Conservation (phyloP, 2,888 invertebrate genomes). For the Vanessa cardui region DNA sequence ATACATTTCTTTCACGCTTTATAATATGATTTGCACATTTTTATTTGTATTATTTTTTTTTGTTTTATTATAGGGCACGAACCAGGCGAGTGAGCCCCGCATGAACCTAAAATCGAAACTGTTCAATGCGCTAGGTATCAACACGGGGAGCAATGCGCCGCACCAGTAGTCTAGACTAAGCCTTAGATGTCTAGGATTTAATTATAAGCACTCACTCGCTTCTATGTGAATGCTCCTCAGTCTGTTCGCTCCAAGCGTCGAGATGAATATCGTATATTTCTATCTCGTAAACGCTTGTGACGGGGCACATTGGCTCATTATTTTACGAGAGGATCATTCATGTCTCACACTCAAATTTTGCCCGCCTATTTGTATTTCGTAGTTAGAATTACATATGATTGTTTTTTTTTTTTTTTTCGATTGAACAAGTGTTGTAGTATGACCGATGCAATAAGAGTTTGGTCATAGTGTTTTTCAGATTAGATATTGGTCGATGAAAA, state of each 20-base stretch:
- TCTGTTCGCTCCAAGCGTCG: slow-evolving; percentile 7
- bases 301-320: slow-evolving; percentile 24
- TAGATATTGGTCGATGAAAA: slow-evolving; percentile 42
- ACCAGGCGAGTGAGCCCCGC: slow-evolving; percentile 87
- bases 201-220: slow-evolving; percentile 49
- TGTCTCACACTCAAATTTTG: slow-evolving; percentile 58
- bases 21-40: slow-evolving; percentile 18
- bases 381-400: slow-evolving; percentile 30
- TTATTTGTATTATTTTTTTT: slow-evolving; percentile 72
- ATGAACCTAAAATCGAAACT: slow-evolving; percentile 93
- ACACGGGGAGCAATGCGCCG: slow-evolving; percentile 82
- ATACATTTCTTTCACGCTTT: slow-evolving; percentile 1
- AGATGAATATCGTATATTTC: slow-evolving; percentile 7
- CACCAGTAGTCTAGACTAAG: slow-evolving; percentile 67
- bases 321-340: slow-evolving; percentile 54
- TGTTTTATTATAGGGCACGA: slow-evolving; percentile 84
- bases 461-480: slow-evolving; percentile 21
- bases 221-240: slow-evolving; percentile 44
- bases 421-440: neutral
- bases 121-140: slow-evolving; percentile 92
- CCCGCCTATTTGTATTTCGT: slow-evolving; percentile 60
- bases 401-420: slow-evolving; percentile 28
- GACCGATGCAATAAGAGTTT: too few species aligned
- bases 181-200: slow-evolving; percentile 49
- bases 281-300: neutral